Evolutionary conservation across 2,797 vertebrate species (phyloP), one percentile per base, ranked within the genome.

Genomic region (Pelochelys cantorii): DNA sequence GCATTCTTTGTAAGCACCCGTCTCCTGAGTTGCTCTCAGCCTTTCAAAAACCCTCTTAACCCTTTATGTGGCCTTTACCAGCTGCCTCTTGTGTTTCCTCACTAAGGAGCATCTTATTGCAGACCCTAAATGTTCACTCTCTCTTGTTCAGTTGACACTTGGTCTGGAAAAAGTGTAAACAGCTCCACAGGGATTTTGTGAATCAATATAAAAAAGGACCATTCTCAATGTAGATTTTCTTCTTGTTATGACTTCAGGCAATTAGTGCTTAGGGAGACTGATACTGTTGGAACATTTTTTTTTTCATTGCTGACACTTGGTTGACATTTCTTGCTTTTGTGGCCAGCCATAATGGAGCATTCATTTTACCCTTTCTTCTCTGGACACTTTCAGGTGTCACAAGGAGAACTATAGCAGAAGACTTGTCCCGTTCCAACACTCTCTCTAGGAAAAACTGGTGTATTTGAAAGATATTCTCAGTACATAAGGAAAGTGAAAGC

Each of bases 321-420:
- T 81, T 93, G 90, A 93, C 79, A 59, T 74, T 79, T 59, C 80
- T 90, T 94, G 91, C 86, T 91, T 84, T 94, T 89, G 85, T 90
- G 94, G 92, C 71, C 83, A 85, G 91, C 81, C 54, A 78, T 75
- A 14, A 42, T 57, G 2, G 79, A 29, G 25, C 42, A 56, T 77
- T 89, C 87, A 83, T 89, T 92, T 78, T 85, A 88, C 79, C 88
- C 94, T 81, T 87, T 91, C 82, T 88, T 80, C 62, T 74, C 29
- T 42, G 27, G 62, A 62, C 5, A 7, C 22, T 56, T 56, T 56
- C n/a, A 37, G 60, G 25, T 80, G 77, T 77, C 79, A 75, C 52
- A 59, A 78, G 55, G 25, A 29, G 59, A 60, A 60, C 25, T 5
- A 12, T 59, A 12, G 20, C 14, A n/a, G 18, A 52, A 75, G 29